Evolutionary conservation across 2,113 vertebrate species (phyloP), one percentile per base, ranked within the genome.

Genomic region (Oreochromis aureus): DNA sequence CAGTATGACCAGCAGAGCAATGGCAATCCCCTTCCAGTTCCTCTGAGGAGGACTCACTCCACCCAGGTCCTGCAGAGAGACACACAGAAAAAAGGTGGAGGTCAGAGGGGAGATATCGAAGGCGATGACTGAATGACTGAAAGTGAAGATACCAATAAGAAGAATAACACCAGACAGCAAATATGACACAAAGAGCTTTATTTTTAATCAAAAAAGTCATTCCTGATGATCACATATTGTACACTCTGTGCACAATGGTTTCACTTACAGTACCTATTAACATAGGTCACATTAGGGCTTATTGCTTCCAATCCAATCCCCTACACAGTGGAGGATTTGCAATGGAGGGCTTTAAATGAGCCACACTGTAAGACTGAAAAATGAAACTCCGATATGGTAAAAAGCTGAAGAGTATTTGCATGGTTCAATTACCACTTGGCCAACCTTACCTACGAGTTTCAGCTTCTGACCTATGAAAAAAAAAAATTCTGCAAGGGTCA

Each of bases 11-110:
- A 99, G 96, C 94, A 99, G 96, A 83, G 99, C 99, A 89, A 99
- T 99, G 86, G 98, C 98, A 85, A 99, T 99, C 76, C 99, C 99
- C 91, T 99, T 99, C 99, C 99, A 99, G 97, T 99, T 99, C 96
- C 98, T 98, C 97, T 98, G 98, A 66, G 98, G 97, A 95, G 98
- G 97, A 95, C 92, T 98, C 91, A 96, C 97, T 94, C 97, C 98
- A 93, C 97, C 97, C 94, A 99, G 96, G 92, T 99, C 99, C 99
- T 99, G 95, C 83, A 97, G 82, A 93, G 80, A 95, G 6, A 88
- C 9, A 88, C 15, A 66, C 22, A 96, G 81, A 91, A 79, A 87
- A 8, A 71, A 53, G 73, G 61, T 4, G 3, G 12, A 36, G 53
- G 55, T 83, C 27, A 87, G 89, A 48, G 46, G 6, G 8, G 22